Conservation (phyloP, 2,797 vertebrate species). For the Columba guinea region DNA sequence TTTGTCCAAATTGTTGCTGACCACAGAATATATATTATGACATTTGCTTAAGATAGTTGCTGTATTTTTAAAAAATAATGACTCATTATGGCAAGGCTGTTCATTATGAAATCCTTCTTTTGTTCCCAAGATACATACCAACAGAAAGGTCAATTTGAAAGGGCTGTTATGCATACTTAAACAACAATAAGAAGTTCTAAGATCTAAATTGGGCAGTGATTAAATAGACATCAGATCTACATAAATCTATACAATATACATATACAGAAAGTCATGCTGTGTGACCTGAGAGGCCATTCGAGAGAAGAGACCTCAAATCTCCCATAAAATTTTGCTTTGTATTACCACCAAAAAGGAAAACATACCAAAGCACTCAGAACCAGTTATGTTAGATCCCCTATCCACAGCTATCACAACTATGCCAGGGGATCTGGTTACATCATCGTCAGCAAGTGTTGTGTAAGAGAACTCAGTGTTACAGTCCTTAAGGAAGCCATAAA, state of each 20-base stretch:
- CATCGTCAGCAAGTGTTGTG: background rate
- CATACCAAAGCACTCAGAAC: background rate
- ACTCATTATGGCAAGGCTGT: conserved; percentile 73
- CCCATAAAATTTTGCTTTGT: background rate
- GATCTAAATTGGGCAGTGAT: conserved; percentile 39
- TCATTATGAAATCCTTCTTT: conserved; percentile 66
- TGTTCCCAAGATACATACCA: conserved; percentile 72
- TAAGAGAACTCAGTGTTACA: background rate
- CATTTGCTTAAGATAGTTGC: conserved; percentile 77
- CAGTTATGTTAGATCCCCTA: conserved; percentile 12
- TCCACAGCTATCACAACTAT: conserved; percentile 30
- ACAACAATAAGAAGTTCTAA: conserved; percentile 41
- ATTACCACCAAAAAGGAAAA: background rate
- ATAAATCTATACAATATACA: conserved; percentile 19
- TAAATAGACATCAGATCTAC: conserved; percentile 35
- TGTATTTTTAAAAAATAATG: conserved; percentile 69
- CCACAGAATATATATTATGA: conserved; percentile 71
- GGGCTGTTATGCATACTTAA: conserved; percentile 55
- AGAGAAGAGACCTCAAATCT: background rate
- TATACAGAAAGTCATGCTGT: background rate
- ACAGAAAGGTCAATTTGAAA: conserved; percentile 75
- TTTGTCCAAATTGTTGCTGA: conserved; percentile 67
- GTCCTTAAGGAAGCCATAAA: background rate
- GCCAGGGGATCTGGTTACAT: conserved; percentile 21
- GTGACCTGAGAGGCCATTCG: background rate